Evolutionary conservation across 2,113 vertebrate species (phyloP).

Genomic region (Burhinus oedicnemus): DNA sequence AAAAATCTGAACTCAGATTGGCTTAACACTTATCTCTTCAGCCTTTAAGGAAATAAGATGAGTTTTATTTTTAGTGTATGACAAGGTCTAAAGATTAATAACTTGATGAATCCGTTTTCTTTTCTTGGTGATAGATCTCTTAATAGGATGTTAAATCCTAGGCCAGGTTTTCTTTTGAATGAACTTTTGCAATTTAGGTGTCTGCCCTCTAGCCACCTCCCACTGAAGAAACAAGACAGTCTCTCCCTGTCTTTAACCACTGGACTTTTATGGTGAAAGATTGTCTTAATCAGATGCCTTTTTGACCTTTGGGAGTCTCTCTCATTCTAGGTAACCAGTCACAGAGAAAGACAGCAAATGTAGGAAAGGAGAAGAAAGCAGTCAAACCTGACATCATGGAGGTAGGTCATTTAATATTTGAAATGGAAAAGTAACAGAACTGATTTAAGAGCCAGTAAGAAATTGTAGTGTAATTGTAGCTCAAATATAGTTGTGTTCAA

Average conservation of each 20-base stretch:
- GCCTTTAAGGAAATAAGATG: background rate
- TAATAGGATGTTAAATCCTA: background rate
- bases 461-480: background rate
- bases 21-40: background rate
- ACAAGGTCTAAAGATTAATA: background rate
- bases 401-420: background rate
- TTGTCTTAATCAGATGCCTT: background rate
- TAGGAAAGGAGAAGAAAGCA: slow-evolving; percentile 46
- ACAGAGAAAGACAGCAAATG: slow-evolving; percentile 46
- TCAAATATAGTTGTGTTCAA: background rate
- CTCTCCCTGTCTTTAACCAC: background rate
- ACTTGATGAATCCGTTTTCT: background rate
- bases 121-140: background rate
- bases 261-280: background rate
- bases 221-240: background rate
- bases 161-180: background rate
- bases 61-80: background rate
- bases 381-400: slow-evolving; percentile 19
- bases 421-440: background rate
- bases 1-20: background rate
- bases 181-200: background rate
- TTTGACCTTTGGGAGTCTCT: slow-evolving; percentile 1
- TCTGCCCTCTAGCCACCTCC: background rate
- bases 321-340: slow-evolving; percentile 58
- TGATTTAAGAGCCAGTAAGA: background rate